phyloP scores from a whole-genome alignment of 2,888 invertebrate genomes.

The Poecilobothrus nobilitatus region DNA sequence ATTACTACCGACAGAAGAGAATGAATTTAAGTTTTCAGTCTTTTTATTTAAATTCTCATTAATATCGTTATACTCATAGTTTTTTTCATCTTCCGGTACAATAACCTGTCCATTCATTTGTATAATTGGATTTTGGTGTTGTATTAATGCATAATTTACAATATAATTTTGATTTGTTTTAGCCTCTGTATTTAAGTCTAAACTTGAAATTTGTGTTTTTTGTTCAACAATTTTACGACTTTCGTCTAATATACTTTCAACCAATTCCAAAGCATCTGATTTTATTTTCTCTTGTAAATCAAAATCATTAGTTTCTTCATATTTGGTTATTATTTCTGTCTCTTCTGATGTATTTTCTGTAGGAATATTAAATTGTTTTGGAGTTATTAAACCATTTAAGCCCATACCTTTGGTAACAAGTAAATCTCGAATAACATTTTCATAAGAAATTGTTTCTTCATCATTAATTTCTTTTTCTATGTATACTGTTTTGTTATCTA shows the following conservation, averaged over 20 bases:
- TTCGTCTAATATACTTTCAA: constrained; percentile 25
- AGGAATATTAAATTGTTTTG: not conserved
- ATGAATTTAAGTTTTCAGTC: constrained; percentile 12
- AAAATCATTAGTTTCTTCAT: not conserved
- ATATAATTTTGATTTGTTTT: not conserved
- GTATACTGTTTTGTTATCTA: not conserved
- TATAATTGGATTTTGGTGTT: constrained; percentile 1
- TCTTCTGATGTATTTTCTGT: constrained; percentile 7
- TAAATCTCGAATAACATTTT: constrained; percentile 22
- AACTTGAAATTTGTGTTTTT: not conserved
- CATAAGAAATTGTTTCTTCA: constrained; percentile 14
- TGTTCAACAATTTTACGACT: constrained; percentile 21
- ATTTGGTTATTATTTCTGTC: constrained; percentile 10
- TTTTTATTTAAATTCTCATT: constrained; percentile 10
- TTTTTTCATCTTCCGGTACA: not conserved
- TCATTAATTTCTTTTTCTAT: not conserved
- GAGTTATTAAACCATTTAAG: not conserved
- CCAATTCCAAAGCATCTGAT: constrained; percentile 22
- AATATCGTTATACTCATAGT: not conserved
- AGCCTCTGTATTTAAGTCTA: not conserved
- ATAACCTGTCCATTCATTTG: not conserved
- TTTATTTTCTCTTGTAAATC: constrained; percentile 11
- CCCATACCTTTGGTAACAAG: constrained; percentile 18
- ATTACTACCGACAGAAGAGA: constrained; percentile 8
- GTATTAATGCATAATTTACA: not conserved